These are phyloP conservation scores for Ochotona princeps DNA, from an alignment of 2,113 vertebrate genomes.

Conservation along the genomic window DNA sequence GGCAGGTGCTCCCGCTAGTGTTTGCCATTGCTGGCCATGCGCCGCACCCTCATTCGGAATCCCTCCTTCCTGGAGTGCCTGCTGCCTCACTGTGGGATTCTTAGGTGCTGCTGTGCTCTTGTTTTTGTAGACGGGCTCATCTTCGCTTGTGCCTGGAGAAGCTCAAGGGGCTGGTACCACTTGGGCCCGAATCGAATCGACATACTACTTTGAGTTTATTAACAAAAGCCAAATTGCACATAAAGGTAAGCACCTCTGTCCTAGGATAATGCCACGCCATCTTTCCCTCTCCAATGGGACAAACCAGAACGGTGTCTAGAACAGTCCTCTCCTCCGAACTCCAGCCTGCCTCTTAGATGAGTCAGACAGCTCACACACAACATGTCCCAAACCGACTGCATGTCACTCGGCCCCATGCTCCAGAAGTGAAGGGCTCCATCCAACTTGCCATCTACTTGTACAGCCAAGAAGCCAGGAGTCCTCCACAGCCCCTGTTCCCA, in stretches of 20 bases:
- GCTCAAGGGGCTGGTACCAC: constrained; percentile 94
- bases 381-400: not conserved
- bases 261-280: not conserved
- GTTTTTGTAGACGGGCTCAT: constrained; percentile 91
- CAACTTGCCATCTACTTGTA: not conserved
- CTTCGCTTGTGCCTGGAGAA: constrained; percentile 95
- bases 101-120: constrained; percentile 39
- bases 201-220: constrained; percentile 97
- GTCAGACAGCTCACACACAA: not conserved
- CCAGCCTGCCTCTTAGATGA: not conserved
- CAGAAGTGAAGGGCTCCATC: not conserved
- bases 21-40: not conserved
- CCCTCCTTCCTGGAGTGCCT: not conserved
- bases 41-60: not conserved
- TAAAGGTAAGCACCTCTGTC: constrained; percentile 89
- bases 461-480: not conserved
- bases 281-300: not conserved
- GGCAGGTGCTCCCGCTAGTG: not conserved
- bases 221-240: constrained; percentile 95
- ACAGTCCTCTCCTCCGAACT: not conserved
- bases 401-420: not conserved
- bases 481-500: not conserved
- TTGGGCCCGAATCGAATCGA: constrained; percentile 91
- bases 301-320: not conserved
- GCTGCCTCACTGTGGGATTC: not conserved